These are phyloP conservation scores for Dryobotodes eremita DNA, from an alignment of 2,888 invertebrate species.

Conservation along the genomic window DNA sequence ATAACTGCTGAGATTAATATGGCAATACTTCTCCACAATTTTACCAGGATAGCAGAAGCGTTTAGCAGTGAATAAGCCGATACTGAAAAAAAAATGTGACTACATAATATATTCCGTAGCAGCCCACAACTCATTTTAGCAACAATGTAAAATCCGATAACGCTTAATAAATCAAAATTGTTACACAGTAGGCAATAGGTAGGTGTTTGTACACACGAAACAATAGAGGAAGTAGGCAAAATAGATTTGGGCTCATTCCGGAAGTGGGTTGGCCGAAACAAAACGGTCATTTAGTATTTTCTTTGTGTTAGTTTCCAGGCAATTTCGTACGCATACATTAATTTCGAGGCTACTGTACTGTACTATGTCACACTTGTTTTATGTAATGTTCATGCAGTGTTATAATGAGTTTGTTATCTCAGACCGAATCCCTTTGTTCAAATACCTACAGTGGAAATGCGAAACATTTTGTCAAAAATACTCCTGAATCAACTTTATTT, in stretches of 20 bases:
- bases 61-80: background rate
- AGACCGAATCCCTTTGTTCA: slow-evolving; percentile 35
- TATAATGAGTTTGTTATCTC: slow-evolving; percentile 46
- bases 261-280: slow-evolving; percentile 70
- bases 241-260: slow-evolving; percentile 62
- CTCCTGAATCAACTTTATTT: slow-evolving; percentile 17
- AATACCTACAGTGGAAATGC: slow-evolving; percentile 2
- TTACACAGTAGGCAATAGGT: slow-evolving; percentile 45
- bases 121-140: slow-evolving; percentile 33
- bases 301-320: slow-evolving; percentile 60
- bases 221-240: slow-evolving; percentile 60
- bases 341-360: slow-evolving; percentile 41
- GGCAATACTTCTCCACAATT: background rate
- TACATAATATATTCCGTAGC: slow-evolving; percentile 4
- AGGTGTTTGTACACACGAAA: slow-evolving; percentile 32
- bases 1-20: background rate
- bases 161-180: slow-evolving; percentile 63
- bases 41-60: background rate
- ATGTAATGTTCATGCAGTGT: slow-evolving; percentile 41
- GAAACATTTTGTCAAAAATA: background rate
- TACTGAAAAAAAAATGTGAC: background rate
- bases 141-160: slow-evolving; percentile 66
- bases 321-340: slow-evolving; percentile 58
- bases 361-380: slow-evolving; percentile 23
- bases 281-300: slow-evolving; percentile 70